phyloP scores from a whole-genome alignment of 23 tunicate species.

The Trididemnum clinides region DNA sequence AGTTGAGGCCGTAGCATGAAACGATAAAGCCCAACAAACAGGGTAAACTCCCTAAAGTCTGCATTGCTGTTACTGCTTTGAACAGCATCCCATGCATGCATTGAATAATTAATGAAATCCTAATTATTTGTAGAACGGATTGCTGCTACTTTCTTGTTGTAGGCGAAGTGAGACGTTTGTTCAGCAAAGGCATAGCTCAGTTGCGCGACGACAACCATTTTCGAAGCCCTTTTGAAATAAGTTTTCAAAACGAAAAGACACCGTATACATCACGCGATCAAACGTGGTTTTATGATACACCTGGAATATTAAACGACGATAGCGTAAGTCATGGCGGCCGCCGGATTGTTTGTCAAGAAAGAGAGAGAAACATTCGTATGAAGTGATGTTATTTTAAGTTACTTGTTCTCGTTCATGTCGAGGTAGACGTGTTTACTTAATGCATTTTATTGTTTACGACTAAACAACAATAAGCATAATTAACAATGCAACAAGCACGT shows the following conservation, averaged over 20 bases:
- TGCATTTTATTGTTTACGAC: no score
- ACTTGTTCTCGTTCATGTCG: no score
- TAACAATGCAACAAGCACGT: no score
- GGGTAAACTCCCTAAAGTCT: no score
- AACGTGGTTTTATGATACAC: constrained; percentile 17
- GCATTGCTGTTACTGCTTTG: no score
- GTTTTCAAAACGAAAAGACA: not conserved
- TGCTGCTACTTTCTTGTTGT: not conserved
- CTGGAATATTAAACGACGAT: not conserved
- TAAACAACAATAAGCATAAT: no score
- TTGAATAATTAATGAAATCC: not conserved
- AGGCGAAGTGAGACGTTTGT: not conserved
- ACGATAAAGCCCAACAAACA: no score
- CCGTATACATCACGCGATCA: not conserved
- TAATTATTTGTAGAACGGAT: not conserved
- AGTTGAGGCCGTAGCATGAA: no score
- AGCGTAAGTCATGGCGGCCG: not conserved
- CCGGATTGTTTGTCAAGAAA: no score
- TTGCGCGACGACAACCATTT: not conserved
- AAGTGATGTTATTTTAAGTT: no score
- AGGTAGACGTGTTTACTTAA: no score
- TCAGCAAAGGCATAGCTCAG: not conserved
- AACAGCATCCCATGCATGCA: not conserved
- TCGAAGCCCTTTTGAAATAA: not conserved
- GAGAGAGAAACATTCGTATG: no score